A percentile compares a stretch with the other conserved stretches of the same genome.
Evolutionary conservation across 2,797 vertebrate species (phyloP).

Genomic region (Rhyacichthys aspro): DNA sequence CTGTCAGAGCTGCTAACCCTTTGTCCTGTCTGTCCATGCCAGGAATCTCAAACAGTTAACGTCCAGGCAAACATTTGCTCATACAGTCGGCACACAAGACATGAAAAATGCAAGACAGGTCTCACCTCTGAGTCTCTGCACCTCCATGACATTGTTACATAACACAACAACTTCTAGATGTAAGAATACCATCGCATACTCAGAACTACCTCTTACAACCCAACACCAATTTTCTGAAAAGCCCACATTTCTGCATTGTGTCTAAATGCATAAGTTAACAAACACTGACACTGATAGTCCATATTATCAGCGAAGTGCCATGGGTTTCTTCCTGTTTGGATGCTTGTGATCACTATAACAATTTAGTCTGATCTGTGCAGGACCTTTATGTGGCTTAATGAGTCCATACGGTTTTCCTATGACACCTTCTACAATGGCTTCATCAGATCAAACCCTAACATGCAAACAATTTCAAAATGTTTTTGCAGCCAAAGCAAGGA

Average conservation of each 20-base stretch:
- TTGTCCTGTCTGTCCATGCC: background rate
- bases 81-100: background rate
- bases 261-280: background rate
- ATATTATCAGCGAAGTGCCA: background rate
- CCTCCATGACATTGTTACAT: background rate
- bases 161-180: background rate
- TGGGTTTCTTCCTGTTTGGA: slow-evolving; percentile 1
- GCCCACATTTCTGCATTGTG: too few species aligned
- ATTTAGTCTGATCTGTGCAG: background rate
- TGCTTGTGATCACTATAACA: background rate
- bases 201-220: too few species aligned
- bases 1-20: background rate
- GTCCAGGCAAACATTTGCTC: background rate
- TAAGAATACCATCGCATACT: background rate
- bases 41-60: background rate
- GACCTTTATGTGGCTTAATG: background rate
- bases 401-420: background rate
- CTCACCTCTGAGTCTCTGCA: background rate
- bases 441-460: background rate
- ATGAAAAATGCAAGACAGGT: background rate
- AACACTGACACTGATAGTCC: background rate
- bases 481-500: background rate
- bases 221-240: too few species aligned
- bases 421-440: background rate
- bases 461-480: background rate